Conservation (phyloP, 2,797 vertebrate genomes). For the Clarias platycephalus region DNA sequence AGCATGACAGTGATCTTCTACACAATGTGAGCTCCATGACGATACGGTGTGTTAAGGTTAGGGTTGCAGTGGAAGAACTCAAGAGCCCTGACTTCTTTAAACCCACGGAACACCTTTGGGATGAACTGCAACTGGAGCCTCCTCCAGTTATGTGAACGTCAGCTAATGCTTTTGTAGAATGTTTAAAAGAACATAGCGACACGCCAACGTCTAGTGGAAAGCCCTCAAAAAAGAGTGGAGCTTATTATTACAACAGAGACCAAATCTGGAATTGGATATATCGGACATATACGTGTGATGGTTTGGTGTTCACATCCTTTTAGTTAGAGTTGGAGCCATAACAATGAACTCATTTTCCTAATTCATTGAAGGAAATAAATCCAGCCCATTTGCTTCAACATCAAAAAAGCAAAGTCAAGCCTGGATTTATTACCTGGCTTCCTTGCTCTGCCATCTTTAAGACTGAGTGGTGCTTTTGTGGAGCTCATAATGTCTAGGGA, state of each 20-base stretch:
- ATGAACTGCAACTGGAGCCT: background rate
- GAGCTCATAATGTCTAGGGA: background rate
- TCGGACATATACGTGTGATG: too few species aligned
- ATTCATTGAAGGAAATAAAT: background rate
- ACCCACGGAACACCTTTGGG: too few species aligned
- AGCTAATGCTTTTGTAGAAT: background rate
- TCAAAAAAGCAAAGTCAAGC: background rate
- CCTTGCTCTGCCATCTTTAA: background rate
- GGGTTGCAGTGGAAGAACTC: background rate
- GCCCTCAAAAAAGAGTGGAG: background rate
- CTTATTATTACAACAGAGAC: background rate
- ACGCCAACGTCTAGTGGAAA: background rate
- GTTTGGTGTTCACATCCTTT: too few species aligned
- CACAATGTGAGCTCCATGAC: background rate
- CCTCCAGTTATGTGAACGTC: background rate
- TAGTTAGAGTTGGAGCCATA: background rate
- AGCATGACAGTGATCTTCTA: background rate
- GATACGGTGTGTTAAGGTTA: background rate
- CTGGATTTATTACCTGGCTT: background rate
- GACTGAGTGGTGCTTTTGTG: background rate
- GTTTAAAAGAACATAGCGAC: background rate
- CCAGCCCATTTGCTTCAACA: background rate
- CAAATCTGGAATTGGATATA: background rate
- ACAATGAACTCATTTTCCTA: background rate
- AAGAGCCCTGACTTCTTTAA: background rate